phyloP scores from a whole-genome alignment of 2,888 invertebrate species.

The Metalampra italica region DNA sequence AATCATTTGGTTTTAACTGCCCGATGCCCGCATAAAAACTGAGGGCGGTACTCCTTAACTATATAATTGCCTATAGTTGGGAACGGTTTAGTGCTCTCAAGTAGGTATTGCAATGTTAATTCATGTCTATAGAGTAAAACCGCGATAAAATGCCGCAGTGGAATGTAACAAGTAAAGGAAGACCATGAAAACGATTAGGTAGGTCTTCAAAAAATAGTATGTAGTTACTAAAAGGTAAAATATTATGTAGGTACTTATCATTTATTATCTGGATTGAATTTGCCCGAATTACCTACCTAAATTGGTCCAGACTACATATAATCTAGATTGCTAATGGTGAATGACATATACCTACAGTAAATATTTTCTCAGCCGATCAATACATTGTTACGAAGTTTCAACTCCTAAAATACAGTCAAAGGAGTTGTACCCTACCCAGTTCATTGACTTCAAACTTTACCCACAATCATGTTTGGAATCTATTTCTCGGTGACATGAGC shows the following conservation, averaged over 20 bases:
- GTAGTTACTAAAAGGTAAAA: too few relatives aligned
- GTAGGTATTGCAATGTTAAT: neutral
- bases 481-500: conserved; percentile 42
- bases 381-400: too few relatives aligned
- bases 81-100: conserved; percentile 8
- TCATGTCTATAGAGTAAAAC: neutral
- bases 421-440: neutral
- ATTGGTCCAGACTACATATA: too few relatives aligned
- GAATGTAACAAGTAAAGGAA: too few relatives aligned
- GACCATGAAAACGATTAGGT: too few relatives aligned
- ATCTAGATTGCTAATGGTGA: neutral
- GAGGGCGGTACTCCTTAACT: conserved; percentile 12
- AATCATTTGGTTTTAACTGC: conserved; percentile 44
- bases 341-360: too few relatives aligned
- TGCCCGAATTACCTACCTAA: too few relatives aligned
- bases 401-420: neutral
- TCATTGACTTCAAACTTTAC: neutral
- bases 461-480: conserved; percentile 34
- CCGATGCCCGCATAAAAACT: conserved; percentile 36
- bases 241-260: too few relatives aligned
- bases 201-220: too few relatives aligned
- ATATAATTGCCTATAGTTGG: conserved; percentile 3
- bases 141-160: too few relatives aligned
- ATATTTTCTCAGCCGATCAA: too few relatives aligned
- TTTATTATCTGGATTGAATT: too few relatives aligned